A percentile compares a stretch with the other conserved stretches of the same genome.
Conservation (phyloP, 2,113 vertebrate species). For the Benthochromis sp. region DNA sequence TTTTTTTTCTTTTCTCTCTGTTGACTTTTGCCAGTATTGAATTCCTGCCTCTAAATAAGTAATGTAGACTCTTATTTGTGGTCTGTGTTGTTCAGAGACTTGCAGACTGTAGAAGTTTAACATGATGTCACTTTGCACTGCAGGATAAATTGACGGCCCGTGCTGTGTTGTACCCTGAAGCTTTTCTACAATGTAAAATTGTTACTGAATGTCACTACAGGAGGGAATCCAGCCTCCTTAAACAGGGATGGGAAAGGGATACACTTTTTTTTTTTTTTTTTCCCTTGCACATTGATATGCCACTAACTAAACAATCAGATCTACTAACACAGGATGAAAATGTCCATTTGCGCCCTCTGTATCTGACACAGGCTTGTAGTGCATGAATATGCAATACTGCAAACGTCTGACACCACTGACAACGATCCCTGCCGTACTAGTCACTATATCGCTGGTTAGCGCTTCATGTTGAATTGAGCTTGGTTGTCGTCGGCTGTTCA, state of each 20-base stretch:
- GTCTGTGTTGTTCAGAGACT: background rate
- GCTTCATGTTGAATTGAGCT: conserved; percentile 51
- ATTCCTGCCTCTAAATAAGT: background rate
- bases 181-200: conserved; percentile 16
- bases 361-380: conserved; percentile 16
- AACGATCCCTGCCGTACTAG: conserved; percentile 3
- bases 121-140: conserved; percentile 48
- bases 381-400: conserved; percentile 40
- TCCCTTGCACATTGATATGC: conserved; percentile 21
- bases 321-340: conserved; percentile 24
- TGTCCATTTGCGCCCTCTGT: background rate
- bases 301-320: conserved; percentile 26
- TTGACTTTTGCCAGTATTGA: background rate
- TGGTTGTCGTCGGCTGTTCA: conserved; percentile 22
- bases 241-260: conserved; percentile 8
- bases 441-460: conserved; percentile 10
- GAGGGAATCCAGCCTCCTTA: background rate
- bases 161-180: background rate
- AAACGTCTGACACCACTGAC: conserved; percentile 3
- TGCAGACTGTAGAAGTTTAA: background rate
- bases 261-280: background rate
- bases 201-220: conserved; percentile 22
- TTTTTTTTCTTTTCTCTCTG: background rate
- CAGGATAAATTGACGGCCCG: background rate
- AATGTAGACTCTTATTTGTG: background rate